A percentile compares a stretch with the other conserved stretches of the same genome.
Evolutionary conservation across 2,113 vertebrate genomes (phyloP).

Genomic region (Antechinus flavipes): DNA sequence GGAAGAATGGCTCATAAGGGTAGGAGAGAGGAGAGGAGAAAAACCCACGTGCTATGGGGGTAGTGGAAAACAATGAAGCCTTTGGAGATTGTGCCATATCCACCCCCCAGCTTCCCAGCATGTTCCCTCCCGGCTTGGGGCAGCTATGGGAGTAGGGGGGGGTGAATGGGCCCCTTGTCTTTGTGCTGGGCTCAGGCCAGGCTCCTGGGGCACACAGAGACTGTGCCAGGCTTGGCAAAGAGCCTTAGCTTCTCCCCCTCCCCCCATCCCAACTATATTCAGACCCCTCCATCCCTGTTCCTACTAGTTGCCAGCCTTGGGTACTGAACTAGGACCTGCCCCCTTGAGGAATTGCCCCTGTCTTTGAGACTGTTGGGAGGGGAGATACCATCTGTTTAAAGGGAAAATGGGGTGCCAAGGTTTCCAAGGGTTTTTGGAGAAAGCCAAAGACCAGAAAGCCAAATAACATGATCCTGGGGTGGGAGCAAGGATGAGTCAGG

Average conservation of each 20-base stretch:
- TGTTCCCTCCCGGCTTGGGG: constrained; percentile 73
- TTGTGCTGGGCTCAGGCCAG: constrained; percentile 72
- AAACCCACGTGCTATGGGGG: constrained; percentile 67
- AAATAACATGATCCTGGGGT: background rate
- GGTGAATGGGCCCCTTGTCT: constrained; percentile 78
- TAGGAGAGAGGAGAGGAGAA: background rate
- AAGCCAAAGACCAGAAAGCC: background rate
- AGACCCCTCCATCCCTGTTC: constrained; percentile 38
- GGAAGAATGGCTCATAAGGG: background rate
- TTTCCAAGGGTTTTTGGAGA: background rate
- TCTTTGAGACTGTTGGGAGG: background rate
- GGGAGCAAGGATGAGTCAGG: background rate
- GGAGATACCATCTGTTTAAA: constrained; percentile 60
- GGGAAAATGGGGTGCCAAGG: background rate
- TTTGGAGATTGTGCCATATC: constrained; percentile 71
- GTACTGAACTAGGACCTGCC: background rate
- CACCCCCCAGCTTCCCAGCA: constrained; percentile 72
- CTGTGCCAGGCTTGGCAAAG: constrained; percentile 67
- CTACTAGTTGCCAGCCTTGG: background rate
- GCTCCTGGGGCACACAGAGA: constrained; percentile 65
- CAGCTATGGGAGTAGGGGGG: constrained; percentile 56
- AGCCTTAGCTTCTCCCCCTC: constrained; percentile 53
- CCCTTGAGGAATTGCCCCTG: background rate
- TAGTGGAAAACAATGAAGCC: constrained; percentile 69
- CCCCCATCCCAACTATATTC: constrained; percentile 38